Percentiles rank a stretch among this genome's conserved stretches.
Evolutionary conservation across 2,113 vertebrate genomes (phyloP).

Genomic region (Clarias magur): DNA sequence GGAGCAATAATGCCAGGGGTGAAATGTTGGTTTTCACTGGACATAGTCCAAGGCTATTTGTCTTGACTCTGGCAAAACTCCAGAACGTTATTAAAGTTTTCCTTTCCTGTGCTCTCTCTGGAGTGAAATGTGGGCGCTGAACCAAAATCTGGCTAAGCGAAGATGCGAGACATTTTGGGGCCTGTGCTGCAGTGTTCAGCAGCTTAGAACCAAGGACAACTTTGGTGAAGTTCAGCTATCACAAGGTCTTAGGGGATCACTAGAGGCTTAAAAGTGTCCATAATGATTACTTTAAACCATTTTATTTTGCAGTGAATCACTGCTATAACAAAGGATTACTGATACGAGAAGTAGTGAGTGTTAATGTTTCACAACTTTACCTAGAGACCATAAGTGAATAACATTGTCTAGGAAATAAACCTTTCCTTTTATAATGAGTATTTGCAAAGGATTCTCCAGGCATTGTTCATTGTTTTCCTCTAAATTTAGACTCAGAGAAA

Average conservation of each 20-base stretch:
- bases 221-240: constrained; percentile 4
- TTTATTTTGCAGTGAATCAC: neutral
- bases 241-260: constrained; percentile 18
- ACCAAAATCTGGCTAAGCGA: constrained; percentile 51
- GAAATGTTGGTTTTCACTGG: constrained; percentile 54
- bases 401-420: constrained; percentile 68
- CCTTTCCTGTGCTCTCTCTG: constrained; percentile 56
- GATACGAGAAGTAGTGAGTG: neutral
- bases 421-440: constrained; percentile 71
- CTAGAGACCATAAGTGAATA: constrained; percentile 57
- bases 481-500: constrained; percentile 67
- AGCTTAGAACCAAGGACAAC: neutral
- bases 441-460: constrained; percentile 69
- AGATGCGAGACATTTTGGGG: constrained; percentile 38
- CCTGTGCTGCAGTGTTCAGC: constrained; percentile 31
- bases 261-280: neutral
- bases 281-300: neutral
- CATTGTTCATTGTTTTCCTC: constrained; percentile 71
- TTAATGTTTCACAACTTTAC: neutral
- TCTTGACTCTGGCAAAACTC: constrained; percentile 64
- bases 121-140: constrained; percentile 65
- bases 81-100: constrained; percentile 64
- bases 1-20: constrained; percentile 48
- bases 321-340: neutral
- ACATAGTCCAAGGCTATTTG: constrained; percentile 57